A percentile compares a stretch with the other conserved stretches of the same genome.
Evolutionary conservation across 2,113 vertebrate species (phyloP).

Genomic region (Brachionichthys hirsutus): DNA sequence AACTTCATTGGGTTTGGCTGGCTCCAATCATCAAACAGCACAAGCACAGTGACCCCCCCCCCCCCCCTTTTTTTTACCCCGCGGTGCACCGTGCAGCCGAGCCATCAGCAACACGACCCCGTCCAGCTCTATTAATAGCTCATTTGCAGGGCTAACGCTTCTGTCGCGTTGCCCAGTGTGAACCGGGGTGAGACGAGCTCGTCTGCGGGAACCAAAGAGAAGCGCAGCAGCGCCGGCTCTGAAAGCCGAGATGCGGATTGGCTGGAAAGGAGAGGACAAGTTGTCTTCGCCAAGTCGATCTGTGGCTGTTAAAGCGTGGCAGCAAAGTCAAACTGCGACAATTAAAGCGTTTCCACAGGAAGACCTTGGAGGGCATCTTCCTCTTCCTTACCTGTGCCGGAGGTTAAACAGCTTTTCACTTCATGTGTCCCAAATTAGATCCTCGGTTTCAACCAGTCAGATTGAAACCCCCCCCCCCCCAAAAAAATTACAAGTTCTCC

Average conservation of each 20-base stretch:
- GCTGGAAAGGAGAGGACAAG: background rate
- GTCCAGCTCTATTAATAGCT: conserved; percentile 60
- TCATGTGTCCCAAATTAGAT: background rate
- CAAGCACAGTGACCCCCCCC: conserved; percentile 27
- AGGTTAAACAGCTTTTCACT: background rate
- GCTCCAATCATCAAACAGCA: background rate
- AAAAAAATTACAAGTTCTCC: background rate
- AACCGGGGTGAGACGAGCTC: conserved; percentile 46
- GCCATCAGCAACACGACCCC: conserved; percentile 44
- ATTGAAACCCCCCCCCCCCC: too few relatives aligned
- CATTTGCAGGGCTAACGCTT: conserved; percentile 40
- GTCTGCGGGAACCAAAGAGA: conserved; percentile 18
- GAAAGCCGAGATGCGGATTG: conserved; percentile 25
- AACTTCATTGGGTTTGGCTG: background rate
- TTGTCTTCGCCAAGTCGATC: conserved; percentile 26
- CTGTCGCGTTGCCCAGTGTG: conserved; percentile 55
- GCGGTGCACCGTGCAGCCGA: conserved; percentile 15
- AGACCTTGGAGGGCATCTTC: background rate
- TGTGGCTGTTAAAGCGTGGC: conserved; percentile 45
- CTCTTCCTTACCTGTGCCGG: conserved; percentile 52
- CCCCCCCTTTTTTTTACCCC: conserved; percentile 36
- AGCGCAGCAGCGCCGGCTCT: conserved; percentile 23
- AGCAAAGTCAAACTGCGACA: conserved; percentile 1
- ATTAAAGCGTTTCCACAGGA: conserved; percentile 1
- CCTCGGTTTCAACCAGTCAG: background rate